phyloP scores from a whole-genome alignment of 2,797 vertebrate genomes.

The Schizopygopsis malacanthus region DNA sequence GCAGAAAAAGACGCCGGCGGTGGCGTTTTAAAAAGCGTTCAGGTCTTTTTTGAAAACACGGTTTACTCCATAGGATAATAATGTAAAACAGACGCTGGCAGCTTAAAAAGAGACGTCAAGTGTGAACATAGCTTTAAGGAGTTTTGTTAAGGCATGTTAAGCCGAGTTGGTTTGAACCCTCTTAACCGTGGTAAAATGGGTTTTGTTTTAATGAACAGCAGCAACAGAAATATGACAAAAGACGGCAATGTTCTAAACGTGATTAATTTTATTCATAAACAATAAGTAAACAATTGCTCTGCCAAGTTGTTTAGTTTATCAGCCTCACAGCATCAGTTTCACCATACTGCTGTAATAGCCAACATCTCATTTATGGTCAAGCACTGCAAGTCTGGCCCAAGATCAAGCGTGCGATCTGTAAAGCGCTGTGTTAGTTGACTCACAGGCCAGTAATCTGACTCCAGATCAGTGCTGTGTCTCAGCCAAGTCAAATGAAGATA shows the following conservation, averaged over 20 bases:
- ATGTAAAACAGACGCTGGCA: too few species aligned
- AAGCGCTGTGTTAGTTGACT: constrained; percentile 10
- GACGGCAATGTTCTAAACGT: not conserved
- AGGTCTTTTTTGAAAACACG: too few species aligned
- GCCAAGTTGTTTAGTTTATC: not conserved
- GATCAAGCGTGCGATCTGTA: constrained; percentile 25
- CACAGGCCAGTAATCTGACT: constrained; percentile 45
- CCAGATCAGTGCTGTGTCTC: constrained; percentile 45
- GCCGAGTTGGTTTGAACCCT: not conserved
- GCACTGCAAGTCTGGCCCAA: constrained; percentile 3
- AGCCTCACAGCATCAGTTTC: not conserved
- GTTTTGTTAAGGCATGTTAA: not conserved
- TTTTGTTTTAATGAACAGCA: not conserved
- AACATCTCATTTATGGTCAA: constrained; percentile 6
- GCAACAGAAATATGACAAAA: constrained; percentile 10
- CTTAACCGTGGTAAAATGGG: not conserved
- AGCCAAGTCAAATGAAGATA: constrained; percentile 45
- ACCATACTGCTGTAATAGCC: not conserved
- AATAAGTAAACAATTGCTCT: not conserved
- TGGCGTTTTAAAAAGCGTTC: too few species aligned
- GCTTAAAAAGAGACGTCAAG: too few species aligned
- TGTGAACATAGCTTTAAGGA: not conserved
- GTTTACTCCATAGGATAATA: too few species aligned
- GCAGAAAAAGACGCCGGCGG: too few species aligned
- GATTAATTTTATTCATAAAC: not conserved